Base-by-base conservation (phyloP, 2,888 invertebrate genomes). In the Chloromyia formosa region DNA sequence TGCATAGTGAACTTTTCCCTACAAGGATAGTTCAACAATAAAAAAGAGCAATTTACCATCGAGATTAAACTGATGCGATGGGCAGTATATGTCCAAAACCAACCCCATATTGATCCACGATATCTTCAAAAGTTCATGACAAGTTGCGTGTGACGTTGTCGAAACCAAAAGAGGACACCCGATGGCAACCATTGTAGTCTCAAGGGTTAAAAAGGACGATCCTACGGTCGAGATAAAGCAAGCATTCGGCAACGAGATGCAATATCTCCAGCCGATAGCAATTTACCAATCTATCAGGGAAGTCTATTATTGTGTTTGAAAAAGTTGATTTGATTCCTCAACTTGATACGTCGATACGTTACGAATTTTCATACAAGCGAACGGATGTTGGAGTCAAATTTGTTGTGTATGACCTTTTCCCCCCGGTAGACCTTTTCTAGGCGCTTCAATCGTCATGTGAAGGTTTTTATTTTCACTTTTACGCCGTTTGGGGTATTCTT, bases 271-370 rank as follows among this genome's bases (percentile, higher is more conserved):
- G 40, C 56, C 40, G 58, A 71, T 27, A 71, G 71, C 71, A 71
- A 71, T 71, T 71, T 71, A 56, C 56, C 56, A 71, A 71, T 58
- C 71, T 71, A 58, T 71, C 71, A 71, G 71, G 71, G 58, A 71
- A 56, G 71, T 71, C 71, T 71, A 71, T 71, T 71, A 71, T 71
- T 71, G 56, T 40, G 35, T 40, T 16, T 56, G 71, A 53, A 56
- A 61, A 71, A 71, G 71, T 71, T 71, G 71, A 71, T 71, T 71
- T 71, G 71, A 71, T 71, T 71, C 58, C 71, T 71, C 40, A 35
- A 58, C 56, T 71, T 56, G 71, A 71, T 71, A 71, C 18, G 12
- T n/a, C 27, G 27, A 35, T 35, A 35, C 27, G 27, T 35, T 27
- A 18, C 54, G 54, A 58, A 58, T 71, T 71, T 71, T 40, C 58